A percentile compares a stretch with the other conserved stretches of the same genome.
phyloP scores from a whole-genome alignment of 2,797 vertebrate genomes.

The Danio choprae region DNA sequence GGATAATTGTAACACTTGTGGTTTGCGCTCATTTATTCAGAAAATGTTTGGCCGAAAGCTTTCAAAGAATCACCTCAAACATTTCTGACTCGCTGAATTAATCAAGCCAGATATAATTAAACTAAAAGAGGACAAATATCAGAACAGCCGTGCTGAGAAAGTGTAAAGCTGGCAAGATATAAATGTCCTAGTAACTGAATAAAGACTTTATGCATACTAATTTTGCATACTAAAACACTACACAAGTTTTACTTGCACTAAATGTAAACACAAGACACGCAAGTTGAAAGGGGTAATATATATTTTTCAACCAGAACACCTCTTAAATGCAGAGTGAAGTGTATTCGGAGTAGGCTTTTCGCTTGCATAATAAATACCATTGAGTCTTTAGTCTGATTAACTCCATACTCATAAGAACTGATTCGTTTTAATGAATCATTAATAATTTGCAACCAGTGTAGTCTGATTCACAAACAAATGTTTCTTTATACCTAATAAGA shows the following conservation, averaged over 20 bases:
- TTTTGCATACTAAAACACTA: too few species aligned
- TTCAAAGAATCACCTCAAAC: not conserved
- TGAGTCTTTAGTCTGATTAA: not conserved
- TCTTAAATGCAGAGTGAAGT: not conserved
- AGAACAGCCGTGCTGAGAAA: not conserved
- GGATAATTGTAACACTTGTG: conserved; percentile 17
- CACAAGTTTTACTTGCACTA: not conserved
- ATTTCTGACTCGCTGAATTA: not conserved
- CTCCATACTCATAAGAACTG: too few species aligned
- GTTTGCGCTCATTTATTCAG: not conserved
- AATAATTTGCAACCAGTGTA: too few species aligned
- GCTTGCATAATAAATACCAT: too few species aligned
- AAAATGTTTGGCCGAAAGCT: not conserved
- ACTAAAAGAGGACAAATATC: not conserved
- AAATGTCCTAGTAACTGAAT: not conserved
- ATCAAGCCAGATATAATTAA: not conserved
- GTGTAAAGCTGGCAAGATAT: not conserved
- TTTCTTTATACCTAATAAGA: not conserved
- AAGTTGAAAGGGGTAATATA: not conserved
- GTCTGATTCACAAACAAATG: not conserved
- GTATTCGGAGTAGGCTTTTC: too few species aligned
- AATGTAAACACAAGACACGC: not conserved
- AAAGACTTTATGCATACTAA: not conserved
- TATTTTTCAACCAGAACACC: not conserved
- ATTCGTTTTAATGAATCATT: too few species aligned